phyloP scores from a whole-genome alignment of 2,113 vertebrate genomes.

The Polyodon spathula region DNA sequence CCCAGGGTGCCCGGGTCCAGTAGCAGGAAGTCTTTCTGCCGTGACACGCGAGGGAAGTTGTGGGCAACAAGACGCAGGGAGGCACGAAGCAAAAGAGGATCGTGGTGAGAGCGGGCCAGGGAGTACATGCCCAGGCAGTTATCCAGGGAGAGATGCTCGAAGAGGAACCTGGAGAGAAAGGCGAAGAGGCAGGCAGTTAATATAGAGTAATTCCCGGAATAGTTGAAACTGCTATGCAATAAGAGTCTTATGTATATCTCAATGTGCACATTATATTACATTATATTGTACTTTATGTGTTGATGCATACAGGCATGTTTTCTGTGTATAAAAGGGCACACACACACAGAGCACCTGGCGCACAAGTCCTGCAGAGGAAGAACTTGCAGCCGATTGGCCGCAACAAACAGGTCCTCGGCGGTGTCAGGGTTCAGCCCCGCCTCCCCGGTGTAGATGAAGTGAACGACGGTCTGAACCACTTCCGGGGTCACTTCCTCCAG shows the following conservation, averaged over 20 bases:
- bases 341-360: conserved; percentile 48
- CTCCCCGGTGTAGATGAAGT: conserved; percentile 66
- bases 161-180: conserved; percentile 52
- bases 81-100: conserved; percentile 62
- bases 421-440: conserved; percentile 59
- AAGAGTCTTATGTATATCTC: not conserved
- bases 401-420: conserved; percentile 67
- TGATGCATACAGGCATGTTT: too few relatives aligned
- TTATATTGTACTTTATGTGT: too few relatives aligned
- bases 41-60: conserved; percentile 60
- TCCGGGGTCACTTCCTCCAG: conserved; percentile 62
- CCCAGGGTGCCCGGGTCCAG: conserved; percentile 62
- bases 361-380: conserved; percentile 65
- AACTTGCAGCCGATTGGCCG: conserved; percentile 66
- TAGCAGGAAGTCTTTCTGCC: conserved; percentile 62
- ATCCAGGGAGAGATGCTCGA: conserved; percentile 63
- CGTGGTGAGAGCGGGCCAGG: conserved; percentile 65
- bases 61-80: conserved; percentile 61
- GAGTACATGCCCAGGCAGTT: conserved; percentile 71
- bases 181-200: not conserved
- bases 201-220: not conserved
- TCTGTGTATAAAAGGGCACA: too few relatives aligned
- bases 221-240: not conserved
- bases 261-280: too few relatives aligned
- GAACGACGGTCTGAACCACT: conserved; percentile 63